Evolutionary conservation across 2,113 vertebrate genomes (phyloP).

Genomic region (Tachysurus vachellii): DNA sequence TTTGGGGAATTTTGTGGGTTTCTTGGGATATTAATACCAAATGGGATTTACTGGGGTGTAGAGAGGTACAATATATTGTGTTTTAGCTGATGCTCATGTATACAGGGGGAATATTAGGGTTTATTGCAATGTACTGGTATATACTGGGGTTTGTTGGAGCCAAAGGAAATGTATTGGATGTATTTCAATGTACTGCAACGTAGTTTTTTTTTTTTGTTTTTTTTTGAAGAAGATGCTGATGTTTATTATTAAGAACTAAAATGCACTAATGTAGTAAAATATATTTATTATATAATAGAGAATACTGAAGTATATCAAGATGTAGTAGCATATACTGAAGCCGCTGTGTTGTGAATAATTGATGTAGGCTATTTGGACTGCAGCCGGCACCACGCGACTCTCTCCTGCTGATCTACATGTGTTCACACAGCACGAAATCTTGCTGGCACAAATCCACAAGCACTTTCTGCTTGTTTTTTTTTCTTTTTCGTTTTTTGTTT

Average conservation of each 20-base stretch:
- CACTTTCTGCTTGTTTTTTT: slow-evolving; percentile 26
- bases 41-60: neutral
- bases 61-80: no score
- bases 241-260: neutral
- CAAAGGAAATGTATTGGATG: neutral
- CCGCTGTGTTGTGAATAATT: slow-evolving; percentile 75
- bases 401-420: slow-evolving; percentile 79
- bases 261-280: neutral
- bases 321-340: slow-evolving; percentile 53
- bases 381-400: slow-evolving; percentile 70
- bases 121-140: neutral
- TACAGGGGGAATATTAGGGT: neutral
- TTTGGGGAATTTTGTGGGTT: no score
- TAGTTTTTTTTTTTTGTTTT: no score
- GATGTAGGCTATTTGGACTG: slow-evolving; percentile 73
- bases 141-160: neutral
- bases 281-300: neutral
- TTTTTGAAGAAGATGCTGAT: neutral
- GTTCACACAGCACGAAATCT: slow-evolving; percentile 75
- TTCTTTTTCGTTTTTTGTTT: no score
- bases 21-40: neutral
- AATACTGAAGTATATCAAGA: slow-evolving; percentile 21
- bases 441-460: slow-evolving; percentile 41
- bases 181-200: neutral
- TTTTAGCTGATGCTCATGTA: neutral